These are phyloP conservation scores for Linnaemya vulpina DNA, from an alignment of 2,888 invertebrate species.

Conservation along the genomic window DNA sequence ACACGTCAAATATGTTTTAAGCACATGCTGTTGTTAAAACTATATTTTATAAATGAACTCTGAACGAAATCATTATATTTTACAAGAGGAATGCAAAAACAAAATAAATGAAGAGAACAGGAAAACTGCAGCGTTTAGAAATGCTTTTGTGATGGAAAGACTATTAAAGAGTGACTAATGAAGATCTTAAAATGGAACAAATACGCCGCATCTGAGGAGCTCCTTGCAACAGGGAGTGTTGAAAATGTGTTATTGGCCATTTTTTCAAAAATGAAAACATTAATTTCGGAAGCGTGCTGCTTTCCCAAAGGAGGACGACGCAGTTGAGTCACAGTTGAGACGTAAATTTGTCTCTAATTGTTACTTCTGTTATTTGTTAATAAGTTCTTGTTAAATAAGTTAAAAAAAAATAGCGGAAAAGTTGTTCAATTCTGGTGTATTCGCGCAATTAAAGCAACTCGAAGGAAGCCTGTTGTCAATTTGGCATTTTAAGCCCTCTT, in stretches of 20 bases:
- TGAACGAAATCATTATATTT: slow-evolving; percentile 31
- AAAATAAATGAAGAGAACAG: background rate
- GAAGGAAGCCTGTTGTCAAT: too few species aligned
- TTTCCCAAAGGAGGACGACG: background rate
- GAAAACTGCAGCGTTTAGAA: slow-evolving; percentile 26
- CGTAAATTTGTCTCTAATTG: too few species aligned
- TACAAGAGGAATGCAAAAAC: background rate
- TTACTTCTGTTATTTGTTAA: too few species aligned
- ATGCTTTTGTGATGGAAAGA: slow-evolving; percentile 20
- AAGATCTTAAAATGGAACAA: slow-evolving; percentile 29
- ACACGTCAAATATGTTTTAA: slow-evolving; percentile 63
- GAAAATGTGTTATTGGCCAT: background rate
- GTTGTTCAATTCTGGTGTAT: too few species aligned
- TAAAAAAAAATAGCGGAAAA: too few species aligned
- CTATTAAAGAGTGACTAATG: slow-evolving; percentile 52
- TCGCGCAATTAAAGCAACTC: too few species aligned
- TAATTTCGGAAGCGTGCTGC: background rate
- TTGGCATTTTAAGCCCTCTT: too few species aligned
- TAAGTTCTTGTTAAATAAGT: too few species aligned
- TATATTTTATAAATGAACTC: slow-evolving; percentile 66
- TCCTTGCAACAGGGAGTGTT: background rate
- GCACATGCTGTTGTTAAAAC: slow-evolving; percentile 59
- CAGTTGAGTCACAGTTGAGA: background rate
- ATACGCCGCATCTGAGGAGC: slow-evolving; percentile 1
- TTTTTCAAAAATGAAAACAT: background rate